Base-by-base conservation (phyloP, 2,797 vertebrate genomes). In the Coreius guichenoti region DNA sequence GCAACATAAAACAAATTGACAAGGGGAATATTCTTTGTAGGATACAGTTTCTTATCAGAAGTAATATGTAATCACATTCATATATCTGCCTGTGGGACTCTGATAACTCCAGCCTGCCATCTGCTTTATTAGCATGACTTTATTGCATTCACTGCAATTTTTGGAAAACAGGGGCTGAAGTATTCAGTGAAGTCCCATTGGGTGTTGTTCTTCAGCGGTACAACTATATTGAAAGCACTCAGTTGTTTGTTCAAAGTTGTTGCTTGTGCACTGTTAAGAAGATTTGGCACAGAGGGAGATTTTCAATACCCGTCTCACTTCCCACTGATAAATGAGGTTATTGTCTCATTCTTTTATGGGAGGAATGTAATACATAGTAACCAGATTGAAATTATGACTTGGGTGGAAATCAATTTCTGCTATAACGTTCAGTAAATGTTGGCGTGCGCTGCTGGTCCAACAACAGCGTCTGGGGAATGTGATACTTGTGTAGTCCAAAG, bases 121-220 rank as follows among this genome's bases (percentile, higher is more conserved):
- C 83, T 84, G 83, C 51, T 79, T 70, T 67, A 79, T 84, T 84
- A 84, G 49, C 75, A 78, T 4, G 13, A 70, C n/a, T n/a, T n/a
- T n/a, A n/a, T n/a, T n/a, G n/a, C n/a, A 69, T 45, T 84, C 65
- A 29, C 13, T 36, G 65, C 61, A 61, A 84, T 84, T 70, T 36
- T 54, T 78, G 21, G 12, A 49, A 79, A 61, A 47, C 26, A 36
- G 7, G 36, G 19, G 63, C 49, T 26, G 65, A 78, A 45, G 58
- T 67, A 36, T 83, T 67, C 29, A 13, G 49, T 29, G 4, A 65
- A 69, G 82, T 84, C 78, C 61, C 61, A 17, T 68, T 7, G 45
- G 78, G 43, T 8, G 61, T 49, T 80, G 45, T 80, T 65, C 45
- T 67, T 68, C 19, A 16, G 45, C 1, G 14, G 23, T 61, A 43